These are phyloP conservation scores for Strigamia crassipes DNA, from an alignment of 2,888 invertebrate genomes.

Conservation along the genomic window DNA sequence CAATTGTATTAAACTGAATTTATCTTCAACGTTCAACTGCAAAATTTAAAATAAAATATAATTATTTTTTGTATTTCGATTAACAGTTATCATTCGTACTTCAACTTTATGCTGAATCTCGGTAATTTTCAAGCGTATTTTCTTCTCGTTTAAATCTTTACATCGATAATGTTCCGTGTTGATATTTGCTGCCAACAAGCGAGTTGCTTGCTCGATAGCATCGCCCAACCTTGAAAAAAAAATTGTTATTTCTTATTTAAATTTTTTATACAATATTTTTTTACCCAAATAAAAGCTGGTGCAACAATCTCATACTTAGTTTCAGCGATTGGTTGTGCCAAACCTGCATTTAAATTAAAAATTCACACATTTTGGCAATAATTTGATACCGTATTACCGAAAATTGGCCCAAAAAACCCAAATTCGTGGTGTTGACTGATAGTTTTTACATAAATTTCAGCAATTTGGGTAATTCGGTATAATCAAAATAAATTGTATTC, in stretches of 20 bases:
- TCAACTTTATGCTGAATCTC: conserved; percentile 50
- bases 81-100: conserved; percentile 44
- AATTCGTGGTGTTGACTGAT: too few species aligned
- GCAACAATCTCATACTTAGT: conserved; percentile 49
- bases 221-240: conserved; percentile 50
- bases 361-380: too few species aligned
- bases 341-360: conserved; percentile 39
- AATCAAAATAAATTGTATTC: neutral
- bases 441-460: too few species aligned
- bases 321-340: conserved; percentile 49
- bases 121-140: conserved; percentile 51
- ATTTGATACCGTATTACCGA: too few species aligned
- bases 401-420: too few species aligned
- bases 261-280: neutral
- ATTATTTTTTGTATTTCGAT: too few species aligned
- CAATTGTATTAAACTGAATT: conserved; percentile 48
- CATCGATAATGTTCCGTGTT: conserved; percentile 44
- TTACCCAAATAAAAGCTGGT: conserved; percentile 51
- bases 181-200: conserved; percentile 47
- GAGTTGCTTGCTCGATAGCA: conserved; percentile 48
- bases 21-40: conserved; percentile 48
- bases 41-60: conserved; percentile 44
- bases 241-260: neutral
- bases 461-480: too few species aligned
- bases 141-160: conserved; percentile 52